Evolutionary conservation across 2,113 vertebrate genomes (phyloP), one percentile per base, ranked within the genome.

Genomic region (Climacteris rufus): DNA sequence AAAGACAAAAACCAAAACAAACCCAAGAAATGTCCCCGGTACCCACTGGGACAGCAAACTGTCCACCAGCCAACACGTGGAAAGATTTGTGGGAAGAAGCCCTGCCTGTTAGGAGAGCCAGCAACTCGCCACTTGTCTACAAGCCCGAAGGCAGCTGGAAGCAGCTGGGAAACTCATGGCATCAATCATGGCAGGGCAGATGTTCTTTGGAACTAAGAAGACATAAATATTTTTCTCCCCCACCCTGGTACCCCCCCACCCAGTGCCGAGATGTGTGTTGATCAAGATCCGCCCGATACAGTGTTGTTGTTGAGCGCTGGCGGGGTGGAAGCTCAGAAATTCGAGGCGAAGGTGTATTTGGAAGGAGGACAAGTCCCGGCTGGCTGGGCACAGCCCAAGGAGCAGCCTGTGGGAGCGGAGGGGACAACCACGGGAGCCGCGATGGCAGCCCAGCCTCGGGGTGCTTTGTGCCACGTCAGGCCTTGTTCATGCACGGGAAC

Each of bases 221-320:
- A 78, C 35, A 94, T 72, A 92, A 90, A 94, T 94, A 44, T 93
- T 96, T 95, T 95, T 31, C 86, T 94, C 94, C 86, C 52, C 69
- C 83, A 84, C 80, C 86, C 92, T 53, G 31, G 45, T 69, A 28
- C 60, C 81, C 83, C 84, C 63, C 75, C 65, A 33, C 56, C 76
- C 89, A 39, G 64, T n/a, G 53, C 45, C 1, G 3, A 71, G 89
- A 57, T 92, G 33, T 66, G 91, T 94, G 95, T 96, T 72, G 72
- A 93, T 90, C 89, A 30, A 94, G 84, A 94, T n/a, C 50, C 31
- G 12, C 44, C 64, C 31, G 13, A 15, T 25, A 54, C 86, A 70
- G 77, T 56, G 71, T 47, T 63, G n/a, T 42, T 83, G 23, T 78
- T 57, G 69, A 89, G 66, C 35, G 8, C 22, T 17, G 20, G 85